Conservation (phyloP, 2,888 invertebrate genomes). For the Serrognathus titanus region DNA sequence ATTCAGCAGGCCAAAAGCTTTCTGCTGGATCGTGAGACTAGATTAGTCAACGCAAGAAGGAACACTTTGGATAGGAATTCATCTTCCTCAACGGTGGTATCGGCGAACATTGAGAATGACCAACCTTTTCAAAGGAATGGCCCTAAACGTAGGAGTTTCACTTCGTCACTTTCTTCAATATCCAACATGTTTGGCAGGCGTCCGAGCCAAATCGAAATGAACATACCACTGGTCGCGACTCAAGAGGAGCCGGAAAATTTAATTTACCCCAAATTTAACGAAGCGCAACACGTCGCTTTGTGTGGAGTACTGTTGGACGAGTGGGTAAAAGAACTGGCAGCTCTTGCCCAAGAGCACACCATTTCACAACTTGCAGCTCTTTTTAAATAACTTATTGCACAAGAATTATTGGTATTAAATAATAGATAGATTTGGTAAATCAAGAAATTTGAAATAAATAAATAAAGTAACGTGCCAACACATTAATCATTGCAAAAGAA, state of each 20-base stretch:
- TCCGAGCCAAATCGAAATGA: conserved; percentile 50
- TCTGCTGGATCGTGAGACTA: conserved; percentile 75
- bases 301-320: conserved; percentile 90
- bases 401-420: no score
- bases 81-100: conserved; percentile 24
- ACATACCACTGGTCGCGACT: conserved; percentile 32
- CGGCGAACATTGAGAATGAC: conserved; percentile 19
- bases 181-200: conserved; percentile 58
- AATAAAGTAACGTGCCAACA: no score
- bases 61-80: conserved; percentile 53
- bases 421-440: no score
- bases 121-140: conserved; percentile 63
- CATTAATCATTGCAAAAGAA: no score
- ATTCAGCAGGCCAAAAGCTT: conserved; percentile 77
- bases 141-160: conserved; percentile 71
- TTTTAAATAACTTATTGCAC: conserved; percentile 35
- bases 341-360: conserved; percentile 91
- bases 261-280: conserved; percentile 44
- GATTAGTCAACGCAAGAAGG: conserved; percentile 66
- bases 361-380: conserved; percentile 57
- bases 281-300: conserved; percentile 63
- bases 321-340: conserved; percentile 93
- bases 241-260: conserved; percentile 35
- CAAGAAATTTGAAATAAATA: no score
- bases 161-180: conserved; percentile 71